Base-by-base conservation (phyloP, 2,888 invertebrate species). In the Microplitis deprimator region DNA sequence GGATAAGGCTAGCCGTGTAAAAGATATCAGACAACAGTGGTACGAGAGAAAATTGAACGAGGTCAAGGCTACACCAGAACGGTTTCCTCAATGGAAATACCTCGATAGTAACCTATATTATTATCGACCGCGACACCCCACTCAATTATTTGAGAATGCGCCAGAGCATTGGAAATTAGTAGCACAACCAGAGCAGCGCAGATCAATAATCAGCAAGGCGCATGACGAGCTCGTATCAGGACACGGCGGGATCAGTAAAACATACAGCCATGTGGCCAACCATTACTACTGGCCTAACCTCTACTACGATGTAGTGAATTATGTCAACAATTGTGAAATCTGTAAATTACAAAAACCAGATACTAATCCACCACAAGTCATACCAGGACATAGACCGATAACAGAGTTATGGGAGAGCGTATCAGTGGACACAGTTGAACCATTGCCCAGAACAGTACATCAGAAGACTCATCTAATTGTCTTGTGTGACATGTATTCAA, bases 221-320 rank as follows among this genome's bases (percentile, higher is more conserved):
- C 41, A 50, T 10, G 41, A 50, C 8, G 10, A 50, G 4, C 41
- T 10, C 7, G 41, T 10, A 10, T 7, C 41, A 10, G 41, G 41
- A 3, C 41, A 50, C 6, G 8, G 7, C 0, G 41, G 41, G 0
- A 7, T 7, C 0, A 10, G 10, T 1, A 50, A 50, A 1, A 50
- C 10, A 10, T 50, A 50, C 10, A 10, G 1, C 3, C 41, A 10
- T 6, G 10, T 50, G 2, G 10, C 7, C 1, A 38, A 16, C 0
- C 16, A 73, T 0, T 73, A 40, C 41, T 69, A 69, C 6, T 69
- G 69, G 69, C 69, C 40, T 2, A n/a, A 40, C 1, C 38, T 69
- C 6, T 69, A 13, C 5, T 2, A 40, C n/a, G 69, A 69, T 0
- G 17, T 69, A 1, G 13, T 5, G n/a, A 8, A 41, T 5, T 69